Base-by-base conservation (phyloP, 2,113 vertebrate species). In the Leptocoma aspasia region DNA sequence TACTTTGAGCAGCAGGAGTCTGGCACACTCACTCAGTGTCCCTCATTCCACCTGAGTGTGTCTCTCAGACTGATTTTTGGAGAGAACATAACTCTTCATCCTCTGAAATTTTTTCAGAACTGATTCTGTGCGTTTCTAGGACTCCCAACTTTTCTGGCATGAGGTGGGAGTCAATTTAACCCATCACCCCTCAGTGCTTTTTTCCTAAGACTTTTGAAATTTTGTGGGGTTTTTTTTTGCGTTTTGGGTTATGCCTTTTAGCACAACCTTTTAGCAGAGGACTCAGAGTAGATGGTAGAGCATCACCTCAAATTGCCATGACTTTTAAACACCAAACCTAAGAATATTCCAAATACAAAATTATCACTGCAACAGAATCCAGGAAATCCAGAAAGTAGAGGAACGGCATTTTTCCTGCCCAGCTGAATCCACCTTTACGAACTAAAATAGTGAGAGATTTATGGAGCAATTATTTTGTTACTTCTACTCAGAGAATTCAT, bases 1-100 rank as follows among this genome's bases (percentile, higher is more conserved):
- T 54, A 4, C 59, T 45, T 26, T 0, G 15, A 63, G 77, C 52
- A 66, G 33, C 27, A 50, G 33, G 33, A 42, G 13, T 2, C 33
- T 68, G 65, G 31, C 17, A 39, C 27, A 14, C 3, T 1, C 15
- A 24, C 15, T 1, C 20, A 6, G 0, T 15, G 26, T 21, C 50
- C 50, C 47, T 79, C 28, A 0, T 28, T 35, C 35, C 57, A 20
- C 22, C 42, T 49, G 19, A 2, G 1, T 5, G 11, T 11, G 21
- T 7, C 37, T 28, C 31, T 44, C 60, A 37, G 54, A 13, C 2
- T 54, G 33, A 33, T 14, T 39, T 76, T 10, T 68, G 44, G 20
- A 54, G 63, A 60, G 79, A 76, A 35, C 12, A 18, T 1, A 52
- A 39, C 8, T 11, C 15, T 56, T 76, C n/a, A n/a, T 50, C 4